Percentiles rank a stretch among this genome's conserved stretches.
Evolutionary conservation across 2,113 vertebrate genomes (phyloP).

Genomic region (Scalopus aquaticus): DNA sequence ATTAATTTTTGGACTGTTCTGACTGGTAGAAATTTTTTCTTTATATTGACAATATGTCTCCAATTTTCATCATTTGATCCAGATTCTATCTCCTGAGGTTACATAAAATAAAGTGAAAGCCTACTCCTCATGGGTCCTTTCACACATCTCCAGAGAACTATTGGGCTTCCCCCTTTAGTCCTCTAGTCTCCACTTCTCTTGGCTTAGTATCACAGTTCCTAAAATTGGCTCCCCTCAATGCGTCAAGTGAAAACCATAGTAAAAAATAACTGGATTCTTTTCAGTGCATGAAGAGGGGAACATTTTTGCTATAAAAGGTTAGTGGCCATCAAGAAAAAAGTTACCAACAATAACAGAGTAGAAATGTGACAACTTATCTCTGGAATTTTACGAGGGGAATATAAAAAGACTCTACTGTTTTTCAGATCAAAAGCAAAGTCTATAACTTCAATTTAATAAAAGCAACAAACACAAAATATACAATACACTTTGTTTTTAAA

Average conservation of each 20-base stretch:
- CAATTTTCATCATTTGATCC: not conserved
- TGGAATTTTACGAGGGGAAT: not conserved
- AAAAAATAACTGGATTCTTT: not conserved
- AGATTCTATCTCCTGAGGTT: not conserved
- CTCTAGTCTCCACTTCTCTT: constrained; percentile 2
- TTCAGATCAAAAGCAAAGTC: not conserved
- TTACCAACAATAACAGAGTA: not conserved
- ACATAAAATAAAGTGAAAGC: constrained; percentile 29
- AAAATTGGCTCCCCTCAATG: not conserved
- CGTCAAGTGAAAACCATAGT: constrained; percentile 10
- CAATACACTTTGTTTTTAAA: not conserved
- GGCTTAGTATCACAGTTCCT: not conserved
- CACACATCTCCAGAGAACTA: not conserved
- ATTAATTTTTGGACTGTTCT: constrained; percentile 15
- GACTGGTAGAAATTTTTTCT: constrained; percentile 13
- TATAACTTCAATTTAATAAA: constrained; percentile 14
- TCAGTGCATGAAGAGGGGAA: not conserved
- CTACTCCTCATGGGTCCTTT: not conserved
- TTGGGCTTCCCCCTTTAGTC: not conserved
- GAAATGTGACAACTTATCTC: constrained; percentile 16
- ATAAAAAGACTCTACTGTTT: not conserved
- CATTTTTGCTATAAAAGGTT: not conserved
- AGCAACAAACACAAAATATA: constrained; percentile 20
- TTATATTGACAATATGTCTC: not conserved
- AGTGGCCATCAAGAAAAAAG: not conserved